Percentiles rank a stretch among this genome's conserved stretches.
phyloP scores from a whole-genome alignment of 2,888 invertebrate genomes.

The Hylaea fasciaria region DNA sequence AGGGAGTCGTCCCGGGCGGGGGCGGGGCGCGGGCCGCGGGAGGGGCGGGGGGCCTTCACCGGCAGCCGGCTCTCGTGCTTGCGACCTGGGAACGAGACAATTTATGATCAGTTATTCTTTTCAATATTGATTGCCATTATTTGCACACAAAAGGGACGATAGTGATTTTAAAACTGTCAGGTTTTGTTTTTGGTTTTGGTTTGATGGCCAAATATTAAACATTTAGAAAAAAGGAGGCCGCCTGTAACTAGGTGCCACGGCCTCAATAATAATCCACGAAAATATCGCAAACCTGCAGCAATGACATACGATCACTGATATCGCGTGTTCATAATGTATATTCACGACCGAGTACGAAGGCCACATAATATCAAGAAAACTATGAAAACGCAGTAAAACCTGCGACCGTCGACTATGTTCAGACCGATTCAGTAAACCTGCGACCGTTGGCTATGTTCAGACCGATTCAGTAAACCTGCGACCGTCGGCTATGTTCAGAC shows the following conservation, averaged over 20 bases:
- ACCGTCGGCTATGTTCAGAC: not conserved
- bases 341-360: constrained; percentile 10
- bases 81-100: constrained; percentile 51
- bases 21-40: constrained; percentile 53
- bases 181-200: too few relatives aligned
- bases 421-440: not conserved
- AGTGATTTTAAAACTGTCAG: too few relatives aligned
- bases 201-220: too few relatives aligned
- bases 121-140: not conserved
- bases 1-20: constrained; percentile 69
- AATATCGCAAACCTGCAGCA: not conserved
- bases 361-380: constrained; percentile 4
- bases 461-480: not conserved
- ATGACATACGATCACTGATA: not conserved
- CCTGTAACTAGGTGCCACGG: too few relatives aligned
- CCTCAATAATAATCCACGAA: too few relatives aligned
- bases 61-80: constrained; percentile 61
- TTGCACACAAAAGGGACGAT: too few relatives aligned
- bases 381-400: constrained; percentile 1
- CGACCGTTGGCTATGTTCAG: not conserved
- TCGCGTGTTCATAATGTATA: constrained; percentile 22
- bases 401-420: constrained; percentile 1
- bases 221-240: too few relatives aligned
- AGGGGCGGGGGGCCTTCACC: constrained; percentile 46
- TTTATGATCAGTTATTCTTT: too few relatives aligned